Evolutionary conservation across 2,888 invertebrate genomes (phyloP), one percentile per base, ranked within the genome.

Genomic region (Amphimallon solstitiale): DNA sequence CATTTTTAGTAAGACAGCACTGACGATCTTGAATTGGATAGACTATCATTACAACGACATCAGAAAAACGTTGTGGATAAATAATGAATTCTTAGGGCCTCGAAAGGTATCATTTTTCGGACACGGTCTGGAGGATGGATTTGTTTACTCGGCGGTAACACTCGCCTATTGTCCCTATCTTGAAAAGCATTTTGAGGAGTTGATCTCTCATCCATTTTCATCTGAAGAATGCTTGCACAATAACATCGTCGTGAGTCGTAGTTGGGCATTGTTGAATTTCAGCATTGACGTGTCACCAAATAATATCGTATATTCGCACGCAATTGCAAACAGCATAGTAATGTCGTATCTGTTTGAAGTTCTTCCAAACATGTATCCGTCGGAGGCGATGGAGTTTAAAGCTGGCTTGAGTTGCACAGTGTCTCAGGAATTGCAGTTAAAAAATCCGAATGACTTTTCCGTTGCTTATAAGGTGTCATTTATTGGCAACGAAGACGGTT

Each of bases 151-250:
- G 4, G 63, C 54, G 14, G 63, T 63, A 12, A 63, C 45, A 4
- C n/a, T 40, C 14, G n/a, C 54, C 1, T 54, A 63, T 29, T 63
- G 63, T 19, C 63, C 63, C 3, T 63, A 63, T 43, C 29, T 63
- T 23, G 19, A 52, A 19, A 9, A 15, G 2, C 23, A 63, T 19
- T 46, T 63, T 17, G 40, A 40, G 10, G 6, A 52, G 3, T 23
- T 52, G n/a, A 40, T 38, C 17, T 4, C 21, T 40, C 21, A 43
- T 15, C 63, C 63, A n/a, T 19, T 9, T 7, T 19, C 15, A 1
- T 9, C n/a, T 23, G 54, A 56, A 15, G 37, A 63, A 23, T 23
- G 34, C 40, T 17, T 54, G 7, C 54, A 63, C 23, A 63, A 63
- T 21, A 45, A 21, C 10, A 63, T 43, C 5, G 15, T 29, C 14